Conservation (phyloP, 2,888 invertebrate species). For the Ichneumoninae sp. region DNA sequence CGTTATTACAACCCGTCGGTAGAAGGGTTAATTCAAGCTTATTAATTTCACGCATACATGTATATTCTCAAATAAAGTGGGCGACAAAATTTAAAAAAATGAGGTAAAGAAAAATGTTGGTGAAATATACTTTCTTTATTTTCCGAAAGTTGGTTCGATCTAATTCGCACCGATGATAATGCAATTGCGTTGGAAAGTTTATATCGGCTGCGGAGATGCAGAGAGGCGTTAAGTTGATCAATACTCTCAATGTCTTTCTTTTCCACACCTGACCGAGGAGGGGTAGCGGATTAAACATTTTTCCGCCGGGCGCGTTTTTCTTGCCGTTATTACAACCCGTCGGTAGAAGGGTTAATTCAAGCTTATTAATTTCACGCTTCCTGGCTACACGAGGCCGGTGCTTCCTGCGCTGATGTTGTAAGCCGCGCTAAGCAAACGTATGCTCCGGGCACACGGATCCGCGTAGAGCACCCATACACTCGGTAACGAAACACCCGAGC, state of each 20-base stretch:
- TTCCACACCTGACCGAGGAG: neutral
- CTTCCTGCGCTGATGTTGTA: neutral
- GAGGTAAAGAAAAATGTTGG: neutral
- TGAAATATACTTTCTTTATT: neutral
- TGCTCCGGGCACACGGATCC: neutral
- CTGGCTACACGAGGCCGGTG: neutral
- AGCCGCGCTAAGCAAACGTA: conserved; percentile 15
- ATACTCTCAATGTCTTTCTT: too few species aligned
- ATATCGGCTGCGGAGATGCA: too few species aligned
- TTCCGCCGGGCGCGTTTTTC: neutral
- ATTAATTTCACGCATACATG: neutral
- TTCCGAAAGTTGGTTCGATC: neutral
- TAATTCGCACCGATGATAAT: too few species aligned
- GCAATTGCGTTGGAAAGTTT: too few species aligned
- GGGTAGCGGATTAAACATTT: neutral
- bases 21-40: neutral
- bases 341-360: neutral
- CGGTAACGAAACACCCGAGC: conserved; percentile 1
- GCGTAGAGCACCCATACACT: neutral
- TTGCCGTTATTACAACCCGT: neutral
- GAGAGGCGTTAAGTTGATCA: too few species aligned
- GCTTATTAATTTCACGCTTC: conserved; percentile 1
- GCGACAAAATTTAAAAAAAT: neutral
- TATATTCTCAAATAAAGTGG: neutral
- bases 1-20: neutral